Percentiles rank a stretch among this genome's conserved stretches.
Conservation (phyloP, 2,888 invertebrate genomes). For the Tenthredo scrophulariae region DNA sequence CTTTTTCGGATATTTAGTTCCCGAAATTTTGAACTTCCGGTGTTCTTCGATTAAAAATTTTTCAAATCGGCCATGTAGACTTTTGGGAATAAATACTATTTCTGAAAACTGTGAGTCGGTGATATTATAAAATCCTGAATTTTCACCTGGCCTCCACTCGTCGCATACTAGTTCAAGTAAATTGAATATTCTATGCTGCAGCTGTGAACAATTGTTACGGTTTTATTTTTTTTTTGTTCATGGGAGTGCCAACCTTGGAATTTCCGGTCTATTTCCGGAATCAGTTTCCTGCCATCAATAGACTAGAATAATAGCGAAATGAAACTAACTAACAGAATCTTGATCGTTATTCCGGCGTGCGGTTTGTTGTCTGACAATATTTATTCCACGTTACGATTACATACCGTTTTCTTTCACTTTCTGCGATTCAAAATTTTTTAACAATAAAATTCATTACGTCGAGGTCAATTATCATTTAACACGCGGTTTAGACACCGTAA, state of each 20-base stretch:
- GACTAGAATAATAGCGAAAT: slow-evolving; percentile 20
- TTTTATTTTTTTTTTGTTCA: not conserved
- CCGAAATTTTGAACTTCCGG: no score
- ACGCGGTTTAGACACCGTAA: not conserved
- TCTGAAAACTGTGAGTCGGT: no score
- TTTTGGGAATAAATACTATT: no score
- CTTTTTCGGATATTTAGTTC: no score
- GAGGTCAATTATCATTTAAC: not conserved
- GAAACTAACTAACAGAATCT: not conserved
- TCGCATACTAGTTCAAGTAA: not conserved
- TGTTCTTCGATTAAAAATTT: no score
- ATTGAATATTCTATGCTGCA: slow-evolving; percentile 3
- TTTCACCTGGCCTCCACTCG: not conserved
- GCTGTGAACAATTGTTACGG: not conserved
- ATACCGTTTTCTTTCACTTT: not conserved
- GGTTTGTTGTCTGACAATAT: not conserved
- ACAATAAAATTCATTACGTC: not conserved
- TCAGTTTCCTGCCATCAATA: slow-evolving; percentile 31
- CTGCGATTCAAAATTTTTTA: not conserved
- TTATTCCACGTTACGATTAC: not conserved
- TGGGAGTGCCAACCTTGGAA: slow-evolving; percentile 39
- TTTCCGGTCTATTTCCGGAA: slow-evolving; percentile 52
- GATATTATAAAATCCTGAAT: no score
- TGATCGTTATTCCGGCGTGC: not conserved
- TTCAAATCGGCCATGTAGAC: no score